A percentile compares a stretch with the other conserved stretches of the same genome.
phyloP scores from a whole-genome alignment of 2,888 invertebrate species.

The Sipha maydis region DNA sequence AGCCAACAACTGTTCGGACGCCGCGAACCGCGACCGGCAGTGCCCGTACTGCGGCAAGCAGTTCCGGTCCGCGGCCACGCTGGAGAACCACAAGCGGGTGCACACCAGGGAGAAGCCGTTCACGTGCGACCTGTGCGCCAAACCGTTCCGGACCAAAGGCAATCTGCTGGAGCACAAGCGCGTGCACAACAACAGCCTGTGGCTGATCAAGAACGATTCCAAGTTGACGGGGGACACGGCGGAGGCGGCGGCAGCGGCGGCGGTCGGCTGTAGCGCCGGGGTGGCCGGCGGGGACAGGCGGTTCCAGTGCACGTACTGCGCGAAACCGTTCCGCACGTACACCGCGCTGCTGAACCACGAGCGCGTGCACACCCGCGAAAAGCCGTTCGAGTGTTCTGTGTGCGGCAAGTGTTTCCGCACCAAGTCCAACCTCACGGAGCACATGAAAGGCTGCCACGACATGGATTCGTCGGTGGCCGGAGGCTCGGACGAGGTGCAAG shows the following conservation, averaged over 20 bases:
- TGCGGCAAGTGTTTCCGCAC: constrained; percentile 47
- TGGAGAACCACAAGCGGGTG: constrained; percentile 57
- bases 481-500: constrained; percentile 50
- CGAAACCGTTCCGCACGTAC: constrained; percentile 54
- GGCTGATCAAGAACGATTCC: constrained; percentile 10
- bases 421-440: constrained; percentile 54
- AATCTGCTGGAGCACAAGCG: constrained; percentile 54
- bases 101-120: constrained; percentile 55
- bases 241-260: not conserved
- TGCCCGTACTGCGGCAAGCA: constrained; percentile 52
- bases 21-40: not conserved
- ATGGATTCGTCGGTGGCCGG: not conserved
- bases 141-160: constrained; percentile 49
- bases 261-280: not conserved
- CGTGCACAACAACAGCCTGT: constrained; percentile 49
- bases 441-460: constrained; percentile 58
- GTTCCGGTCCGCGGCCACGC: constrained; percentile 47
- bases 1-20: constrained; percentile 23
- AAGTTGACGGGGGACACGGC: not conserved
- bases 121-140: constrained; percentile 27
- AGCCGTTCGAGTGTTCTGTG: constrained; percentile 48
- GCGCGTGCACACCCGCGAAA: constrained; percentile 57
- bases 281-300: not conserved
- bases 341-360: constrained; percentile 53
- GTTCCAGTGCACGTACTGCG: constrained; percentile 46